Conservation (phyloP, 1,140 invertebrate genomes). For the Drosophila saltans region DNA sequence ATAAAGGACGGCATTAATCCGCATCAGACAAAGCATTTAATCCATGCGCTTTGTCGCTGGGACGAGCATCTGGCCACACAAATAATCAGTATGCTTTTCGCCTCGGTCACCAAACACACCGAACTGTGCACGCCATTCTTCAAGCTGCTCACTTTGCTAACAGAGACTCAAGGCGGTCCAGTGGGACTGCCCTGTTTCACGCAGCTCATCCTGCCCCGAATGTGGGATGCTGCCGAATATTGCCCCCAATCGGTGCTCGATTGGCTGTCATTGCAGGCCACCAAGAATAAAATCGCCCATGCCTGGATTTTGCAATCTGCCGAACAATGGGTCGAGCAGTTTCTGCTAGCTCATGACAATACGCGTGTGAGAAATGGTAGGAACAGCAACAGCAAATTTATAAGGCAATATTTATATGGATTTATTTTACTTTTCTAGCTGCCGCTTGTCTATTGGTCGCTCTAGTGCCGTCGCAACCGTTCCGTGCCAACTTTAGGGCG, state of each 20-base stretch:
- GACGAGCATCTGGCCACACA: slow-evolving; percentile 93
- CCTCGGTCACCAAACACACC: slow-evolving; percentile 93
- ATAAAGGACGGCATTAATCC: slow-evolving; percentile 96
- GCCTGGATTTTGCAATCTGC: slow-evolving; percentile 93
- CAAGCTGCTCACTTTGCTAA: slow-evolving; percentile 92
- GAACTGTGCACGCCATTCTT: slow-evolving; percentile 95
- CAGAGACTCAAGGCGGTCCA: slow-evolving; percentile 89
- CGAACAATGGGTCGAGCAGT: slow-evolving; percentile 95
- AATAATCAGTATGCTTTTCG: slow-evolving; percentile 94
- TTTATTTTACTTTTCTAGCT: slow-evolving; percentile 84
- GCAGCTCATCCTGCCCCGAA: slow-evolving; percentile 91
- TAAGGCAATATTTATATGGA: background rate
- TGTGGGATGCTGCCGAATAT: slow-evolving; percentile 95
- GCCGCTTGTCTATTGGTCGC: slow-evolving; percentile 94
- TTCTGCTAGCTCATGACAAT: slow-evolving; percentile 93
- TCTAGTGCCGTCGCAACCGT: slow-evolving; percentile 93
- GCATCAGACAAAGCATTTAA: slow-evolving; percentile 95
- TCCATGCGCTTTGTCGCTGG: slow-evolving; percentile 95
- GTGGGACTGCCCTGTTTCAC: slow-evolving; percentile 94
- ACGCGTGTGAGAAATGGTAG: slow-evolving; percentile 92
- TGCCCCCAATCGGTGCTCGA: slow-evolving; percentile 95
- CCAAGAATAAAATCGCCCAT: slow-evolving; percentile 94
- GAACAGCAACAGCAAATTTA: slow-evolving; percentile 6
- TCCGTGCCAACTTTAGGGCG: slow-evolving; percentile 91
- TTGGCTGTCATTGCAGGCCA: slow-evolving; percentile 94